phyloP scores from a whole-genome alignment of 2,113 vertebrate species.

The Chaenocephalus aceratus region DNA sequence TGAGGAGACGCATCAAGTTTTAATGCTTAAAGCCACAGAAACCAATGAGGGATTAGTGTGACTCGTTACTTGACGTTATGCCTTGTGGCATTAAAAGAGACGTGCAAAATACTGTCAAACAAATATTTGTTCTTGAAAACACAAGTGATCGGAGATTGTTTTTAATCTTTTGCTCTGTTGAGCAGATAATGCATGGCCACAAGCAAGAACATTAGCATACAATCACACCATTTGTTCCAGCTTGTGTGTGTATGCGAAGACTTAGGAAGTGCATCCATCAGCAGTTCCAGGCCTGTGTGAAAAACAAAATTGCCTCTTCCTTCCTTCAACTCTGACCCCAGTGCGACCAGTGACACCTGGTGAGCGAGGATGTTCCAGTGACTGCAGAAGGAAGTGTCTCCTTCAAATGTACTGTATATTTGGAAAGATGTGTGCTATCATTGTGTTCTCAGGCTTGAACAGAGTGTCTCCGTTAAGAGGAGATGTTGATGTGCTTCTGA shows the following conservation, averaged over 20 bases:
- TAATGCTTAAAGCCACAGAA: slow-evolving; percentile 86
- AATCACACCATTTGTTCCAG: slow-evolving; percentile 65
- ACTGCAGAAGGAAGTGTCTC: slow-evolving; percentile 35
- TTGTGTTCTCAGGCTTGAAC: slow-evolving; percentile 18
- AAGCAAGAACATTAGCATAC: slow-evolving; percentile 74
- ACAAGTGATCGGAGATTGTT: slow-evolving; percentile 69
- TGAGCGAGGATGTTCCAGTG: slow-evolving; percentile 67
- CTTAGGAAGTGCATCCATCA: slow-evolving; percentile 78
- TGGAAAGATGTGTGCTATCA: slow-evolving; percentile 25
- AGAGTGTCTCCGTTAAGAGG: slow-evolving; percentile 33
- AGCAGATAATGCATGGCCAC: slow-evolving; percentile 76
- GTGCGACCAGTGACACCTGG: slow-evolving; percentile 68
- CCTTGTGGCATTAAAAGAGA: slow-evolving; percentile 70
- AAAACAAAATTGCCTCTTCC: slow-evolving; percentile 79
- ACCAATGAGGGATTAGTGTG: slow-evolving; percentile 79
- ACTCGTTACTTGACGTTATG: slow-evolving; percentile 77
- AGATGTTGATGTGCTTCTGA: slow-evolving; percentile 49
- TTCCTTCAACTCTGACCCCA: slow-evolving; percentile 76
- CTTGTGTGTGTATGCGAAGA: slow-evolving; percentile 48
- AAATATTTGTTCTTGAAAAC: slow-evolving; percentile 59
- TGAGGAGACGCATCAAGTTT: slow-evolving; percentile 82
- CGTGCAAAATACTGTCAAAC: slow-evolving; percentile 74
- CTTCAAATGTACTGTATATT: slow-evolving; percentile 30
- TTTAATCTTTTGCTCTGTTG: slow-evolving; percentile 78
- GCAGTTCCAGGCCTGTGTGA: slow-evolving; percentile 71